Percentiles rank a stretch among this genome's conserved stretches.
These are phyloP conservation scores for Lethrus apterus DNA, from an alignment of 1,140 invertebrate species.

Conservation along the genomic window DNA sequence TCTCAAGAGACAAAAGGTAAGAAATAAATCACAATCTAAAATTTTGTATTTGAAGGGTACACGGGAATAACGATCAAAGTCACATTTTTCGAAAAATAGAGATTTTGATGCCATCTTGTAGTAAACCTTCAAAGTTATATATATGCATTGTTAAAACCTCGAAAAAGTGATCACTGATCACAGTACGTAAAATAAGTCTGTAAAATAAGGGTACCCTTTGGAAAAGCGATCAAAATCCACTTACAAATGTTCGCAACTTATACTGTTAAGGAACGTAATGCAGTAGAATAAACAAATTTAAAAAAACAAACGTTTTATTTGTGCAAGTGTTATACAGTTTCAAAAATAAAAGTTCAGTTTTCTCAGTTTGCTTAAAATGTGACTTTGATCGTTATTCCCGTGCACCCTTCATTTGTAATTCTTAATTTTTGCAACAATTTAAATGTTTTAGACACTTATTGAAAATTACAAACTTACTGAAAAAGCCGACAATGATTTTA, in stretches of 20 bases:
- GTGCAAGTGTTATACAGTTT: not conserved
- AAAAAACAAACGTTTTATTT: not conserved
- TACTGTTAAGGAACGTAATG: not conserved
- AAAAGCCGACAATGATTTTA: conserved; percentile 42
- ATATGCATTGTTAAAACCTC: not conserved
- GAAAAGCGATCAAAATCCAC: no score
- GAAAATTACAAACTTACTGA: conserved; percentile 40
- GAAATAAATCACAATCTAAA: not conserved
- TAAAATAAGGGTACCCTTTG: no score
- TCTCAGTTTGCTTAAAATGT: no score
- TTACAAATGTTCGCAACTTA: no score
- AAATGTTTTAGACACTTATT: conserved; percentile 39
- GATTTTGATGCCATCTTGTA: not conserved
- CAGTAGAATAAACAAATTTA: not conserved
- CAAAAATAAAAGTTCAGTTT: not conserved
- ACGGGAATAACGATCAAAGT: not conserved
- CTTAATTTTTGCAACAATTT: not conserved
- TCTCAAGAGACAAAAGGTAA: conserved; percentile 48
- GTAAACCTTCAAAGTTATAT: not conserved
- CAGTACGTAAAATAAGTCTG: no score
- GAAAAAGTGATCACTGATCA: not conserved
- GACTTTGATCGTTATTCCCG: no score
- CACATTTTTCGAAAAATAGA: no score
- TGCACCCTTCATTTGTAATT: not conserved
- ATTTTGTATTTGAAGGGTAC: not conserved